These are phyloP conservation scores for Brachystomella parvula DNA, from an alignment of 1,140 invertebrate species.

Conservation along the genomic window DNA sequence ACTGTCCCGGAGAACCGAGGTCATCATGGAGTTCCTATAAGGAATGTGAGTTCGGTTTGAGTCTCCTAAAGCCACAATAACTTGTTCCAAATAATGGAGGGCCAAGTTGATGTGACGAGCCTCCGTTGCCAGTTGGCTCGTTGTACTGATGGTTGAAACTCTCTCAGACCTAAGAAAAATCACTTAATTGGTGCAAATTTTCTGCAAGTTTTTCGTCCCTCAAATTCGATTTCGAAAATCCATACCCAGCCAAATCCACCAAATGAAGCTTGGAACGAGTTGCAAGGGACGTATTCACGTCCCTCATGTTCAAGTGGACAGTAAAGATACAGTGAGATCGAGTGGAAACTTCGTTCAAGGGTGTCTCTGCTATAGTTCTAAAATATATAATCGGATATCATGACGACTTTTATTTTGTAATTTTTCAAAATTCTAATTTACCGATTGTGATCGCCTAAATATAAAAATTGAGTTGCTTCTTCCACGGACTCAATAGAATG, in stretches of 20 bases:
- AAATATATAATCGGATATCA: slow-evolving; percentile 17
- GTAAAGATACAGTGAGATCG: slow-evolving; percentile 62
- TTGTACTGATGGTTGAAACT: slow-evolving; percentile 29
- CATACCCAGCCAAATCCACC: slow-evolving; percentile 59
- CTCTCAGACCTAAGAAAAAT: slow-evolving; percentile 28
- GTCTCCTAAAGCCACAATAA: slow-evolving; percentile 55
- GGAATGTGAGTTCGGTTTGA: slow-evolving; percentile 53
- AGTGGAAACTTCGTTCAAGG: slow-evolving; percentile 58
- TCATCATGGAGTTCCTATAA: slow-evolving; percentile 59
- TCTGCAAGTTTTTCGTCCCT: background rate
- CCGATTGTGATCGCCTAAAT: slow-evolving; percentile 54
- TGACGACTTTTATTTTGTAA: background rate
- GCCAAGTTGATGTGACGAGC: slow-evolving; percentile 60
- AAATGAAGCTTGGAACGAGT: slow-evolving; percentile 55
- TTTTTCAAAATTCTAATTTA: slow-evolving; percentile 25
- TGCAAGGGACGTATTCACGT: slow-evolving; percentile 46
- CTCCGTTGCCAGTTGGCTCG: slow-evolving; percentile 51
- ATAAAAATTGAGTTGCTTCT: slow-evolving; percentile 54
- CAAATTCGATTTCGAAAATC: background rate
- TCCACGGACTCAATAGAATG: slow-evolving; percentile 51
- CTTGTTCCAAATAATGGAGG: slow-evolving; percentile 59
- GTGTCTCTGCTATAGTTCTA: slow-evolving; percentile 56
- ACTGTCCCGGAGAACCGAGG: slow-evolving; percentile 56
- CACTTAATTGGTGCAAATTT: background rate
- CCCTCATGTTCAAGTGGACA: slow-evolving; percentile 50